A percentile compares a stretch with the other conserved stretches of the same genome.
Conservation (phyloP, 2,113 vertebrate genomes). For the Eudorcas thomsonii region DNA sequence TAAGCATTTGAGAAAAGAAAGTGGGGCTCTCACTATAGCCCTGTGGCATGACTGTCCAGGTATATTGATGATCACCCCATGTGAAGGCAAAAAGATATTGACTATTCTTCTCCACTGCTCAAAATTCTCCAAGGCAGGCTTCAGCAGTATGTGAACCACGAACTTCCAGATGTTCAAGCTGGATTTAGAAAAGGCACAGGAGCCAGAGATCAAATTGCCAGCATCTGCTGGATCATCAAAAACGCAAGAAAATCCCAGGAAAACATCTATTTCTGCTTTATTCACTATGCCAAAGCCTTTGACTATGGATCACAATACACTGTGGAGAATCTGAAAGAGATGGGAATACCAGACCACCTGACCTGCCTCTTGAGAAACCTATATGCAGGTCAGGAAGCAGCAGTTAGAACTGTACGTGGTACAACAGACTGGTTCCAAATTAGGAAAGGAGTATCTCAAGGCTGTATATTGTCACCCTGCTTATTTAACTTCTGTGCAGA, state of each 20-base stretch:
- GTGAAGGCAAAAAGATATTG: neutral
- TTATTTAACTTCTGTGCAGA: neutral
- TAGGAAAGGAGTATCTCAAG: accelerated
- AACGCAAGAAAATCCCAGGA: neutral
- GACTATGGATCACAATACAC: neutral
- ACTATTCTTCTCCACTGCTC: neutral
- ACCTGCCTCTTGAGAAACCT: neutral
- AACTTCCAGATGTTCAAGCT: neutral
- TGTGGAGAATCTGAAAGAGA: neutral
- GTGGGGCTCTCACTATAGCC: neutral
- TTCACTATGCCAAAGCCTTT: neutral
- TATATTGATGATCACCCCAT: neutral
- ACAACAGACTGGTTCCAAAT: neutral
- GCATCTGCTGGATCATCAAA: neutral
- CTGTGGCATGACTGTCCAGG: neutral
- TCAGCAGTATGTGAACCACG: neutral
- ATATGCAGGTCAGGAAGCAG: neutral
- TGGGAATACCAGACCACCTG: neutral
- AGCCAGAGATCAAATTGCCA: neutral
- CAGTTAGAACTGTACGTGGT: neutral
- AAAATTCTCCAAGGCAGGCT: neutral
- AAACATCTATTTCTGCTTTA: neutral
- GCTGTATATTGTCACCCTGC: neutral
- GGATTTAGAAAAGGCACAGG: neutral
- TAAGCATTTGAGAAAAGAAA: neutral